Evolutionary conservation across 2,113 vertebrate species (phyloP), one percentile per base, ranked within the genome.

Genomic region (Perca flavescens): DNA sequence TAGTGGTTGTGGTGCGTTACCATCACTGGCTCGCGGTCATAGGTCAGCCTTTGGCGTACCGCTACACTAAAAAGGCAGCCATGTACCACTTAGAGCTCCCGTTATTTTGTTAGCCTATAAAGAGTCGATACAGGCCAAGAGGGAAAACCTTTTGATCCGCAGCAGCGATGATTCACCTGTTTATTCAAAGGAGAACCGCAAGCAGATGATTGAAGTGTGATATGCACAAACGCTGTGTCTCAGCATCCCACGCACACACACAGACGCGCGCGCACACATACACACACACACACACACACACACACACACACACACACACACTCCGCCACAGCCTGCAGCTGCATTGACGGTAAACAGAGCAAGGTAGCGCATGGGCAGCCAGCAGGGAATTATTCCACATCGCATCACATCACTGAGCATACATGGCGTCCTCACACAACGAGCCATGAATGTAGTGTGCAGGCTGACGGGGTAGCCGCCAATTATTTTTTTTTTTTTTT

Each of bases 281-380:
- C 77, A 22, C 65, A 34, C 80, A 9, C 72, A 12, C 52, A 14
- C 50, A n/a, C 79, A 28, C 56, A 54, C 71, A 52, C 56, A 31
- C 58, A 22, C 58, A 36, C 61, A 13, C 79, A 31, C 77, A 22
- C 65, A 34, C 80, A 11, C 72, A 15, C 78, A 40, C 72, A 34
- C 57, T 66, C 76, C 31, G 66, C 80, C 64, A 84, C 85, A 81
- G 87, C 76, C 80, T 63, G 86, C 91, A 92, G 92, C 92, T 92
- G 89, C 89, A 91, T 89, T 88, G 89, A 90, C 86, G 75, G 90
- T 90, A 92, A 94, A 93, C 88, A 89, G 91, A 88, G 82, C 62
- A 92, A 93, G 93, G 93, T 90, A 94, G 90, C 91, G 93, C 91
- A 91, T 92, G 90, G 85, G 92, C 91, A 93, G 94, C 85, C 92